Conservation (phyloP, 2,113 vertebrate species). For the Pogona vitticeps region DNA sequence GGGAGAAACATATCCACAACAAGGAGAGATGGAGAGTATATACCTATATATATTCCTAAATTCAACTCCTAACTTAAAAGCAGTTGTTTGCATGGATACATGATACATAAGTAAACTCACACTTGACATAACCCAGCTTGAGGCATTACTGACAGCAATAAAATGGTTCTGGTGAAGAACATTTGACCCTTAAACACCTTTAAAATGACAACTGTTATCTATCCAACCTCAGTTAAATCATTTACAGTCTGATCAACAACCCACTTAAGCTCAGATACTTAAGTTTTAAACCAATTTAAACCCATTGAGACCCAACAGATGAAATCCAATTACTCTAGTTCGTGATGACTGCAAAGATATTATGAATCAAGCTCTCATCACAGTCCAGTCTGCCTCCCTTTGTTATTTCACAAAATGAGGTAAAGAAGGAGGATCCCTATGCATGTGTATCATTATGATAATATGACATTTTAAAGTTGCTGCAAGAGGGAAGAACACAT, state of each 20-base stretch:
- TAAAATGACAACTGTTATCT: not conserved
- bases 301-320: conserved; percentile 2
- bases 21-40: not conserved
- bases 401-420: not conserved
- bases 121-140: too few relatives aligned
- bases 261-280: conserved; percentile 17
- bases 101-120: not conserved
- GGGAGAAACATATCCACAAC: not conserved
- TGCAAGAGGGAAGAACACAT: not conserved
- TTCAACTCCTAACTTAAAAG: not conserved
- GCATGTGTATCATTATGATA: not conserved
- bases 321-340: conserved; percentile 24
- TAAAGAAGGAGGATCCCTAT: not conserved
- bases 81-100: not conserved
- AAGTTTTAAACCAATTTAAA: conserved; percentile 21
- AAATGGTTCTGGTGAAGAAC: not conserved
- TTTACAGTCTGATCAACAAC: conserved; percentile 12
- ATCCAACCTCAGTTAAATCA: conserved; percentile 10
- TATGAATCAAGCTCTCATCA: not conserved
- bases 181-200: not conserved
- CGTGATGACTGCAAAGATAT: not conserved
- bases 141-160: not conserved
- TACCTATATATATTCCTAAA: not conserved
- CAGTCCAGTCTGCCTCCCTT: not conserved
- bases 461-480: not conserved